A percentile compares a stretch with the other conserved stretches of the same genome.
These are phyloP conservation scores for Pterocles orientalis DNA, from an alignment of 2,113 vertebrate species.

Conservation along the genomic window DNA sequence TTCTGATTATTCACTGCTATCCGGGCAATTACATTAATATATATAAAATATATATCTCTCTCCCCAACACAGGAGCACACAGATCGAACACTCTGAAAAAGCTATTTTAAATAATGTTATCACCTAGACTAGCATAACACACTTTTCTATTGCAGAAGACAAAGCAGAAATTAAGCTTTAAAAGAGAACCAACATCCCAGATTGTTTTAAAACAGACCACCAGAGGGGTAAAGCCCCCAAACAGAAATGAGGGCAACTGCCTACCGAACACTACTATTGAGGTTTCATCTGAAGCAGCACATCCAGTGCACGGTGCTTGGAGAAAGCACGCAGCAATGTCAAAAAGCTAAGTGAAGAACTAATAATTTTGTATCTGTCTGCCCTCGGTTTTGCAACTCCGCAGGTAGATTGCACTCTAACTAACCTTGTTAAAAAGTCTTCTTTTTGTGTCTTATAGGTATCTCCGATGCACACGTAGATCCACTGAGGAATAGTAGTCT, in stretches of 20 bases:
- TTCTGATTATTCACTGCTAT: slow-evolving; percentile 39
- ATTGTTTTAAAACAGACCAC: slow-evolving; percentile 8
- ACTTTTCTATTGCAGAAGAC: slow-evolving; percentile 4
- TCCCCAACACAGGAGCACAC: slow-evolving; percentile 31
- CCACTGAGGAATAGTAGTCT: slow-evolving; percentile 78
- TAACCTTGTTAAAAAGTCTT: slow-evolving; percentile 79
- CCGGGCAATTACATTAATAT: slow-evolving; percentile 23
- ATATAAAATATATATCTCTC: neutral
- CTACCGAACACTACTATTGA: neutral
- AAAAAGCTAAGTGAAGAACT: slow-evolving; percentile 25
- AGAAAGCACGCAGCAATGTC: neutral
- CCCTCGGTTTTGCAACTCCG: slow-evolving; percentile 47
- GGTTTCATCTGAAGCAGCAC: slow-evolving; percentile 22
- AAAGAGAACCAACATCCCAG: neutral
- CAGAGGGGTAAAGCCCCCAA: neutral
- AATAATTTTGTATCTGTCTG: slow-evolving; percentile 32
- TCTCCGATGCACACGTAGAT: slow-evolving; percentile 75
- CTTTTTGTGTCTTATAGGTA: slow-evolving; percentile 79
- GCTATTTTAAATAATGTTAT: slow-evolving; percentile 14
- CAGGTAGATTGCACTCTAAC: slow-evolving; percentile 75
- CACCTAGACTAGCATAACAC: slow-evolving; percentile 15
- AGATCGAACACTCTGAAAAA: slow-evolving; percentile 28
- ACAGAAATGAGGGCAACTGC: neutral
- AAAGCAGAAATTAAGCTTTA: slow-evolving; percentile 41
- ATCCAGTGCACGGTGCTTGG: slow-evolving; percentile 4